phyloP scores from a whole-genome alignment of 2,888 invertebrate species.

The Nyleta sp. region DNA sequence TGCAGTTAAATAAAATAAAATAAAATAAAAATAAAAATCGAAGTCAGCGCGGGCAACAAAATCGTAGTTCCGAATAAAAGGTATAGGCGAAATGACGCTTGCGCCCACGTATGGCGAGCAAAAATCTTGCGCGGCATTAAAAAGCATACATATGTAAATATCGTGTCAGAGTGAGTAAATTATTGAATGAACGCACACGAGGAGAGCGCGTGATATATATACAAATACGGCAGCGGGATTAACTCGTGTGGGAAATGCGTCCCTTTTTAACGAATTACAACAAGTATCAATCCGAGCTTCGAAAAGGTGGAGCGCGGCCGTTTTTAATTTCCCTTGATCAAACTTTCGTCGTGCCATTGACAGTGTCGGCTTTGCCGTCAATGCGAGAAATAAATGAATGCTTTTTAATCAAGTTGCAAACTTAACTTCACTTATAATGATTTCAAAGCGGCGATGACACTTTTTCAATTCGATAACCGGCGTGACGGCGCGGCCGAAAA shows the following conservation, averaged over 20 bases:
- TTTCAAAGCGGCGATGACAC: conserved; percentile 27
- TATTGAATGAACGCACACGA: conserved; percentile 21
- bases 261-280: conserved; percentile 17
- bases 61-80: not conserved
- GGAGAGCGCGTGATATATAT: conserved; percentile 14
- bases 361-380: no score
- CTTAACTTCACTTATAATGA: conserved; percentile 14
- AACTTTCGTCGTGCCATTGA: no score
- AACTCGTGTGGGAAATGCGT: conserved; percentile 1
- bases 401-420: conserved; percentile 17
- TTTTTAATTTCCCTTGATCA: conserved; percentile 6
- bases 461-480: conserved; percentile 30
- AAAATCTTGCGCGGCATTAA: conserved; percentile 32
- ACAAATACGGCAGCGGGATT: conserved; percentile 10
- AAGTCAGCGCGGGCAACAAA: not conserved
- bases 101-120: not conserved
- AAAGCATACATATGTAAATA: conserved; percentile 55
- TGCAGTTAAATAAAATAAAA: conserved; percentile 9
- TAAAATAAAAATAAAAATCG: no score
- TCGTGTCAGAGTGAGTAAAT: conserved; percentile 39
- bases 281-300: not conserved
- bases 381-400: no score
- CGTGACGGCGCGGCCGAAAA: conserved; percentile 7
- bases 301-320: not conserved
- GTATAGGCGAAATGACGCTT: not conserved